Conservation (phyloP, 2,113 vertebrate species). For the Eonycteris spelaea region DNA sequence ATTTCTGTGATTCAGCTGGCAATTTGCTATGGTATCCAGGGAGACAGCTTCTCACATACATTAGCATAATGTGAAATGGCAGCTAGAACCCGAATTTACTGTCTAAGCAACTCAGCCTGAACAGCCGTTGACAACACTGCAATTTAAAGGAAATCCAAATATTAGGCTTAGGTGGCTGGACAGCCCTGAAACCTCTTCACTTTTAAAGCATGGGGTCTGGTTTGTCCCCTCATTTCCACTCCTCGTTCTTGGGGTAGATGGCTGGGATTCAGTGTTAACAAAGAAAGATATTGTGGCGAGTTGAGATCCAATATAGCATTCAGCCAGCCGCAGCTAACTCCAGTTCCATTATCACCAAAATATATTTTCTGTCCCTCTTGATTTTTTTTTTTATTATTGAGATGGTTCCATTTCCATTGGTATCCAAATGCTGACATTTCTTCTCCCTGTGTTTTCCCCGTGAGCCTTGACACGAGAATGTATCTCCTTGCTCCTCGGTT, state of each 20-base stretch:
- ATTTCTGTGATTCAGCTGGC: conserved; percentile 68
- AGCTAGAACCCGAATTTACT: conserved; percentile 65
- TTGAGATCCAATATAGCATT: neutral
- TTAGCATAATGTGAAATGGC: conserved; percentile 69
- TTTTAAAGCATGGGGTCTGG: conserved; percentile 26
- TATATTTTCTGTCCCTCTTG: neutral
- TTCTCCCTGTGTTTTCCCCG: neutral
- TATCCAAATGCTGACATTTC: conserved; percentile 46
- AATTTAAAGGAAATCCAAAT: conserved; percentile 61
- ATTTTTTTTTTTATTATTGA: neutral
- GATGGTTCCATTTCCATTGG: neutral
- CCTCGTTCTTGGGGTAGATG: neutral
- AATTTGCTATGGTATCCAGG: conserved; percentile 70
- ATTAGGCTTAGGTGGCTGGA: conserved; percentile 44
- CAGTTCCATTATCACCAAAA: neutral
- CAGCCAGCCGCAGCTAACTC: neutral
- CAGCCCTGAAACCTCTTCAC: conserved; percentile 59
- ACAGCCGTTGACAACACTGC: conserved; percentile 64
- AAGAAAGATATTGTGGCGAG: neutral
- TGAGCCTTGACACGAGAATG: neutral
- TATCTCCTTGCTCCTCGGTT: conserved; percentile 7
- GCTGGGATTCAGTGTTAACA: neutral
- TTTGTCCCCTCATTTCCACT: neutral
- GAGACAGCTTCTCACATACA: conserved; percentile 69
- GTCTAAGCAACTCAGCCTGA: conserved; percentile 72